phyloP scores from a whole-genome alignment of 2,113 vertebrate species.

The Oryzias celebensis region DNA sequence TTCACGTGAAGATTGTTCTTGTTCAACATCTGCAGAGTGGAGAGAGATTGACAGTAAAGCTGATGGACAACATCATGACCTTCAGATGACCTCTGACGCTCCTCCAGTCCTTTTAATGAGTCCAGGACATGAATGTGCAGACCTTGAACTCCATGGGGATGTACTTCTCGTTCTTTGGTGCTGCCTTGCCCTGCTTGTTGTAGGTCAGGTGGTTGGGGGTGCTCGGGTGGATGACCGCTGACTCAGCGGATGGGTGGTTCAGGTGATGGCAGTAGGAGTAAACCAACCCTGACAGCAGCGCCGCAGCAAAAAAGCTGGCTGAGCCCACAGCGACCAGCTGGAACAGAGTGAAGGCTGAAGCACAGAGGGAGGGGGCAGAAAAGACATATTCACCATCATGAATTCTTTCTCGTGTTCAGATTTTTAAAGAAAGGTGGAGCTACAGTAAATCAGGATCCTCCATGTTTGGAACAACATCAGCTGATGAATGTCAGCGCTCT shows the following conservation, averaged over 20 bases:
- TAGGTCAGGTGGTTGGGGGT: slow-evolving; percentile 94
- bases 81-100: too few species aligned
- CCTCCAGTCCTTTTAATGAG: too few species aligned
- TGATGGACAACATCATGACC: too few species aligned
- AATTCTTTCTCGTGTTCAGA: not conserved
- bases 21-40: slow-evolving; percentile 84
- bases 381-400: accelerated
- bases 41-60: not conserved
- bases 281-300: slow-evolving; percentile 85
- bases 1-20: slow-evolving; percentile 93
- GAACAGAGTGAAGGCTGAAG: slow-evolving; percentile 87
- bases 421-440: too few species aligned
- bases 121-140: too few species aligned
- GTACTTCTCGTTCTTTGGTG: slow-evolving; percentile 96
- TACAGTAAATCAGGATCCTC: too few species aligned
- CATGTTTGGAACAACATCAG: too few species aligned
- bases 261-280: slow-evolving; percentile 89
- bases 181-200: slow-evolving; percentile 84
- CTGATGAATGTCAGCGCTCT: too few species aligned
- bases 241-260: slow-evolving; percentile 89
- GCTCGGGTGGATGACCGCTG: slow-evolving; percentile 90
- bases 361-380: not conserved
- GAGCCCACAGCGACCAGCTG: slow-evolving; percentile 89
- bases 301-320: slow-evolving; percentile 89
- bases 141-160: slow-evolving; percentile 99